A percentile compares a stretch with the other conserved stretches of the same genome.
phyloP scores from a whole-genome alignment of 2,797 vertebrate genomes.

The Intellagama lesueurii region DNA sequence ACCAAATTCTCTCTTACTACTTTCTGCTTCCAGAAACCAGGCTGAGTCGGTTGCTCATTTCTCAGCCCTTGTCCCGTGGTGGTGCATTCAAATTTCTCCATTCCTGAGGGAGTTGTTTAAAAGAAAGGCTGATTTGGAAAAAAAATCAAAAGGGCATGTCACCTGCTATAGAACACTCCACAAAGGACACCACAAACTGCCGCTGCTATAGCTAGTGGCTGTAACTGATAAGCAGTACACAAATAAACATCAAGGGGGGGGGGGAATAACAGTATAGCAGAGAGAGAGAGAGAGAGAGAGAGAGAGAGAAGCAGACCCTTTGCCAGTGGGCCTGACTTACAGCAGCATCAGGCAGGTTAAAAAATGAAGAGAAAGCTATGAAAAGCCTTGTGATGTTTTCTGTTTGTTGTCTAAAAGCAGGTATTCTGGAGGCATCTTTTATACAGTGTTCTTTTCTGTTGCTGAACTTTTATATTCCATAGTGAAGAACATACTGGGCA shows the following conservation, averaged over 20 bases:
- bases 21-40: neutral
- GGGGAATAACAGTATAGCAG: neutral
- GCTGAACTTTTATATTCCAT: too few relatives aligned
- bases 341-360: neutral
- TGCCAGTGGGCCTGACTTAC: conserved; percentile 7
- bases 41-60: too few relatives aligned
- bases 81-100: neutral
- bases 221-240: too few relatives aligned
- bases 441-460: too few relatives aligned
- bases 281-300: conserved; percentile 6
- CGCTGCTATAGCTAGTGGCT: too few relatives aligned
- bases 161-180: neutral
- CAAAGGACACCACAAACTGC: neutral
- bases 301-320: neutral
- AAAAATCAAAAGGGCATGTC: neutral
- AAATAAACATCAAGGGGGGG: neutral
- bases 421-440: neutral
- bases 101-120: too few relatives aligned
- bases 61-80: too few relatives aligned
- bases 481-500: too few relatives aligned
- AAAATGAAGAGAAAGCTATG: conserved; percentile 23
- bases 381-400: conserved; percentile 33
- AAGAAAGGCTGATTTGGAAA: neutral
- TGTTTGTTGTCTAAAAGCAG: conserved; percentile 13
- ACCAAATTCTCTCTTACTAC: neutral